Evolutionary conservation across 2,113 vertebrate species (phyloP).

Genomic region (Nettapus auritus): DNA sequence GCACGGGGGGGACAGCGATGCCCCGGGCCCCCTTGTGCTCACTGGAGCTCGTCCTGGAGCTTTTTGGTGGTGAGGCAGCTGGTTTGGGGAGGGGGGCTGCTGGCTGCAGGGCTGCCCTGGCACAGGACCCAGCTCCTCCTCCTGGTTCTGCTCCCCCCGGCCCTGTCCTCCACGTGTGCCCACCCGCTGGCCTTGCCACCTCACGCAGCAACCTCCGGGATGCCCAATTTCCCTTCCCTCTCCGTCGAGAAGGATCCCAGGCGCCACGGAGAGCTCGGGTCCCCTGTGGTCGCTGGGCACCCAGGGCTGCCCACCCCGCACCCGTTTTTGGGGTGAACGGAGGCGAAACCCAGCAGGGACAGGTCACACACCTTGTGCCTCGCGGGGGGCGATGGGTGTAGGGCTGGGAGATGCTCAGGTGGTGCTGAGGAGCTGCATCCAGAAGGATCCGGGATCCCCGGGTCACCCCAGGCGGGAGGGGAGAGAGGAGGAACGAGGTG

Average conservation of each 20-base stretch:
- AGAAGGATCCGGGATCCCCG: not conserved
- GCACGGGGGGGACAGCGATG: rapidly evolving
- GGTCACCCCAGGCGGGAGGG: rapidly evolving
- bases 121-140: not conserved
- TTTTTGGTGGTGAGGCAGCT: not conserved
- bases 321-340: rapidly evolving
- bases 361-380: rapidly evolving
- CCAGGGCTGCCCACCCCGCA: not conserved
- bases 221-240: not conserved
- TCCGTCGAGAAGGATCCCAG: not conserved
- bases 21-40: not conserved
- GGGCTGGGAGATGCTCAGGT: not conserved
- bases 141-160: not conserved
- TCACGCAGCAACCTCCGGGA: not conserved
- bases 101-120: not conserved
- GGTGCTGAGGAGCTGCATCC: not conserved
- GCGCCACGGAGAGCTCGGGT: rapidly evolving
- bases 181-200: not conserved
- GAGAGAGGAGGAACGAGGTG: not conserved
- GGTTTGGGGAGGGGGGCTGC: not conserved
- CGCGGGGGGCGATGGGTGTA: rapidly evolving
- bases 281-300: rapidly evolving
- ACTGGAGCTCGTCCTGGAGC: not conserved
- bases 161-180: not conserved
- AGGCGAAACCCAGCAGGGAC: rapidly evolving